phyloP scores from a whole-genome alignment of 2,797 vertebrate genomes.

The Urocyon cinereoargenteus region DNA sequence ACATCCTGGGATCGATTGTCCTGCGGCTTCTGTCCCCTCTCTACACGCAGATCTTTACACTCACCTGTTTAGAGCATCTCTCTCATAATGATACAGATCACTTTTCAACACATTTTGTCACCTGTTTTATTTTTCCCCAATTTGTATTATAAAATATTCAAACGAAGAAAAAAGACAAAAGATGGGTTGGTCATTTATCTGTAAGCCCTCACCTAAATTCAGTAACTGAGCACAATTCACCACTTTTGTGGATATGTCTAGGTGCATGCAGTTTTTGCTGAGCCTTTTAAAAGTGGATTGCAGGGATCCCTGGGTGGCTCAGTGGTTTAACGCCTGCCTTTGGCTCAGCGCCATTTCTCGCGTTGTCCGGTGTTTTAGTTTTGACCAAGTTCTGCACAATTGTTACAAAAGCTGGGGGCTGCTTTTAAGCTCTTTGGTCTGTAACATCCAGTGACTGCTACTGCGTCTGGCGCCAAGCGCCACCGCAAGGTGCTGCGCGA shows the following conservation, averaged over 20 bases:
- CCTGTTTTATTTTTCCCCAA: neutral
- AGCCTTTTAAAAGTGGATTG: neutral
- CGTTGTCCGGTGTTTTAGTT: neutral
- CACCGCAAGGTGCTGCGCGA: neutral
- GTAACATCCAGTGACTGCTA: accelerated
- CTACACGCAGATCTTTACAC: neutral
- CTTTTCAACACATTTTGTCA: neutral
- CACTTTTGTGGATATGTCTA: neutral
- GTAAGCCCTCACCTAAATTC: neutral
- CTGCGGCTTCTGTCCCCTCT: neutral
- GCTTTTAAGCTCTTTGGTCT: accelerated
- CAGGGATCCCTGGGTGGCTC: neutral
- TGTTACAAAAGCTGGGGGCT: accelerated
- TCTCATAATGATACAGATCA: neutral
- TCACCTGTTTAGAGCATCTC: neutral
- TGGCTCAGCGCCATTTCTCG: neutral
- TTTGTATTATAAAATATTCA: neutral
- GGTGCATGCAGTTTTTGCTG: neutral
- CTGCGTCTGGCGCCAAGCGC: neutral
- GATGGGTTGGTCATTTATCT: neutral
- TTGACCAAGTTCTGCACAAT: neutral
- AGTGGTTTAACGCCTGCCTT: no score
- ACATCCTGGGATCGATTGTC: neutral
- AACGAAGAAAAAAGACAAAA: neutral
- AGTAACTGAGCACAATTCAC: neutral